phyloP scores from a whole-genome alignment of 2,113 vertebrate genomes.

The Dasyurus viverrinus region DNA sequence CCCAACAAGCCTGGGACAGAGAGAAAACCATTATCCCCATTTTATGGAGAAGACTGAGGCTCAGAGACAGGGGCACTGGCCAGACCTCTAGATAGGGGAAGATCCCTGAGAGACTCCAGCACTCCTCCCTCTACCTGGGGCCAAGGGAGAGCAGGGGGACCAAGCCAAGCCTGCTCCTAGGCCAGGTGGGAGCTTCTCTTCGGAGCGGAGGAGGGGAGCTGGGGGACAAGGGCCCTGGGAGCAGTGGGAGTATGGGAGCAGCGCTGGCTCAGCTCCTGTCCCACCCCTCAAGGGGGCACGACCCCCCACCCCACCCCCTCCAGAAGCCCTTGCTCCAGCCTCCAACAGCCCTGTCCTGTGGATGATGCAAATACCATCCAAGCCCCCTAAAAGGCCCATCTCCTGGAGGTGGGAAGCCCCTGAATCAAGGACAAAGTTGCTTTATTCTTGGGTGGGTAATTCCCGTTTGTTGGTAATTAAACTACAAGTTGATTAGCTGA shows the following conservation, averaged over 20 bases:
- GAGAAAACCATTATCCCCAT: background rate
- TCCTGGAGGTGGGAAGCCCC: conserved; percentile 36
- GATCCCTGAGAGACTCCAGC: background rate
- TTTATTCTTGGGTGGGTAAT: conserved; percentile 45
- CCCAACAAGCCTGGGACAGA: background rate
- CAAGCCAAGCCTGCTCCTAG: background rate
- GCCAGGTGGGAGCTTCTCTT: background rate
- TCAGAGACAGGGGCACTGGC: background rate
- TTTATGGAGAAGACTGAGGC: background rate
- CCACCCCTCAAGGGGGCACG: background rate
- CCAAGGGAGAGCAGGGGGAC: background rate
- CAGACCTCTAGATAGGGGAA: background rate
- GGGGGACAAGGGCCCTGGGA: too few relatives aligned
- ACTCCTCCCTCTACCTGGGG: background rate
- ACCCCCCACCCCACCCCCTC: background rate
- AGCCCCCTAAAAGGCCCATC: background rate
- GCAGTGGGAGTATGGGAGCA: background rate
- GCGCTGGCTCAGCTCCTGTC: background rate
- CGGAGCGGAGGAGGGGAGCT: too few relatives aligned
- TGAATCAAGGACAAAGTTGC: conserved; percentile 14
- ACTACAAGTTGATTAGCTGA: conserved; percentile 77
- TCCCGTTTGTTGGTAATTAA: conserved; percentile 76
- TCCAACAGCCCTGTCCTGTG: background rate
- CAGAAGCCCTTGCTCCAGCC: background rate
- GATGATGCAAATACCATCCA: background rate